phyloP scores from a whole-genome alignment of 1,140 invertebrate genomes.

The Chrysoperla carnea region DNA sequence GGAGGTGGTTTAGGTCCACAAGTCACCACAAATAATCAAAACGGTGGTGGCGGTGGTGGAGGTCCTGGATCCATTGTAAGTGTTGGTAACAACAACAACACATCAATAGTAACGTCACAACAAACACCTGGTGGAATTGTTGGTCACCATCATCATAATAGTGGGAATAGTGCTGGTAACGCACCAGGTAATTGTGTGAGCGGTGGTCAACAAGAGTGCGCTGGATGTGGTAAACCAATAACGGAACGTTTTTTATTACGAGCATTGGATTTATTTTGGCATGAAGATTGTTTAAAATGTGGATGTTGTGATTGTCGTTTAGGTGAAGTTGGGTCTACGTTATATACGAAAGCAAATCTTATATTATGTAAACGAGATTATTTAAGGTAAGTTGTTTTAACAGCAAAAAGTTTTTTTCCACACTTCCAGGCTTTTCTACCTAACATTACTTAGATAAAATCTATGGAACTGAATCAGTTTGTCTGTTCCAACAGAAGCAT shows the following conservation, averaged over 20 bases:
- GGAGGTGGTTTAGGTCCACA: neutral
- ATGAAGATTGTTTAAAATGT: constrained; percentile 96
- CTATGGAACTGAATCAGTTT: too few relatives aligned
- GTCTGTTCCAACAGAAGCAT: too few relatives aligned
- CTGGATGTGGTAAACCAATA: constrained; percentile 72
- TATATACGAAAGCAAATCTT: constrained; percentile 91
- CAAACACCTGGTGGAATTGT: constrained; percentile 24
- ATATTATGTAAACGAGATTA: constrained; percentile 97
- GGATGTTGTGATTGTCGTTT: constrained; percentile 92
- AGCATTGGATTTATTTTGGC: constrained; percentile 88
- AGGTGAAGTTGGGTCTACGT: constrained; percentile 91
- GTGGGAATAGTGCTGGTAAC: constrained; percentile 9
- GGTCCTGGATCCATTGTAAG: neutral
- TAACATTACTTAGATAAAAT: too few relatives aligned
- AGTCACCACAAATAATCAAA: neutral
- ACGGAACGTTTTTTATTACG: constrained; percentile 68
- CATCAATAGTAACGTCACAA: constrained; percentile 19
- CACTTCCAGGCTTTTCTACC: too few relatives aligned
- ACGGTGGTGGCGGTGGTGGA: neutral
- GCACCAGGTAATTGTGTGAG: constrained; percentile 5
- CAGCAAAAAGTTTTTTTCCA: too few relatives aligned
- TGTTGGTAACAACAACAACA: constrained; percentile 4
- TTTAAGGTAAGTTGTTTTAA: constrained; percentile 66
- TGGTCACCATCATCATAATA: constrained; percentile 19
- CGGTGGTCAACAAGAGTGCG: constrained; percentile 47